Conservation (phyloP, 2,797 vertebrate genomes). For the Neosilurus mollespiculum region DNA sequence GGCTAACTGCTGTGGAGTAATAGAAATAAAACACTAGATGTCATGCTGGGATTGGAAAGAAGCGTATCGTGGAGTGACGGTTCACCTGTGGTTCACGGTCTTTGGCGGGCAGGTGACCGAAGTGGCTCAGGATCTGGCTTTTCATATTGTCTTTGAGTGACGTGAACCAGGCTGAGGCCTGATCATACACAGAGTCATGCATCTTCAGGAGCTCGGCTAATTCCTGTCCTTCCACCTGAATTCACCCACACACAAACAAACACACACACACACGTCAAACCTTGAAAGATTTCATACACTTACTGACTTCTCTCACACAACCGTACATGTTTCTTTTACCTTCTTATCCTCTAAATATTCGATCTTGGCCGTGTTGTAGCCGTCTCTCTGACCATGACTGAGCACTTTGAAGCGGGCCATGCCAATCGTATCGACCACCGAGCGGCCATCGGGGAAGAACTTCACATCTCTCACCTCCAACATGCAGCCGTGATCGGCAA, state of each 20-base stretch:
- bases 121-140: constrained; percentile 90
- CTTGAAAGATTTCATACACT: neutral
- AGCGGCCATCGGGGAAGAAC: constrained; percentile 90
- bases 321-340: constrained; percentile 66
- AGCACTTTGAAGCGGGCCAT: constrained; percentile 86
- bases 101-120: constrained; percentile 86
- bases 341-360: constrained; percentile 91
- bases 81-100: constrained; percentile 84
- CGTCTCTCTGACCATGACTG: constrained; percentile 86
- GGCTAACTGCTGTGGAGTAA: neutral
- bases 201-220: constrained; percentile 82
- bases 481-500: constrained; percentile 91
- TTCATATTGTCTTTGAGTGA: constrained; percentile 91
- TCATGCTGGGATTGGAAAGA: neutral
- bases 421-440: constrained; percentile 87
- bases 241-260: neutral
- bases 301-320: neutral
- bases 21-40: neutral
- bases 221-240: constrained; percentile 84
- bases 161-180: constrained; percentile 88
- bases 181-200: constrained; percentile 86
- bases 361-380: constrained; percentile 91
- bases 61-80: constrained; percentile 36
- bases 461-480: constrained; percentile 89
- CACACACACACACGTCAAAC: neutral